Evolutionary conservation across 2,113 vertebrate genomes (phyloP).

Genomic region (Callorhinus ursinus): DNA sequence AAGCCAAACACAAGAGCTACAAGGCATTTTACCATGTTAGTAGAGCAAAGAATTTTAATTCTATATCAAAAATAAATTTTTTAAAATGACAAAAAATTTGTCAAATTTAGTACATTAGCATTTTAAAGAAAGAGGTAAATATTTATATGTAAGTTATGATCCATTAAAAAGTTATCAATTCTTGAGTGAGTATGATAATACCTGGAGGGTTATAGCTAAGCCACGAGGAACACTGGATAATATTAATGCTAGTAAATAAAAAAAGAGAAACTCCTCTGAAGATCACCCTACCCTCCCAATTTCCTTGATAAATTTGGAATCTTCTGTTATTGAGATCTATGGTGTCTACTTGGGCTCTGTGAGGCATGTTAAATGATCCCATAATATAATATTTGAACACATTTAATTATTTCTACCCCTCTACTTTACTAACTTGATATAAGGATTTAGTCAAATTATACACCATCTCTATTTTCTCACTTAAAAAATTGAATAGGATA

Average conservation of each 20-base stretch:
- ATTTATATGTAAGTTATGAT: neutral
- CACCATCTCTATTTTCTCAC: constrained; percentile 57
- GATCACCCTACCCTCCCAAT: neutral
- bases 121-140: neutral
- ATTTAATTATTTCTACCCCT: constrained; percentile 49
- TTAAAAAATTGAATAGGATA: constrained; percentile 60
- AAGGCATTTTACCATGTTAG: neutral
- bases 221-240: neutral
- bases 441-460: constrained; percentile 49
- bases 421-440: neutral
- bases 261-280: neutral
- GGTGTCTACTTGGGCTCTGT: neutral
- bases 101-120: neutral
- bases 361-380: constrained; percentile 1
- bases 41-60: neutral
- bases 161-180: neutral
- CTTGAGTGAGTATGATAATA: neutral
- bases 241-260: neutral
- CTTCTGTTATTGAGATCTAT: neutral
- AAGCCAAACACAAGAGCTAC: neutral
- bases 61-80: neutral
- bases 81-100: neutral
- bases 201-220: neutral
- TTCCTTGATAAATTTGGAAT: constrained; percentile 9
- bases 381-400: constrained; percentile 26